Evolutionary conservation across 2,113 vertebrate species (phyloP).

Genomic region (Manacus vitellinus): DNA sequence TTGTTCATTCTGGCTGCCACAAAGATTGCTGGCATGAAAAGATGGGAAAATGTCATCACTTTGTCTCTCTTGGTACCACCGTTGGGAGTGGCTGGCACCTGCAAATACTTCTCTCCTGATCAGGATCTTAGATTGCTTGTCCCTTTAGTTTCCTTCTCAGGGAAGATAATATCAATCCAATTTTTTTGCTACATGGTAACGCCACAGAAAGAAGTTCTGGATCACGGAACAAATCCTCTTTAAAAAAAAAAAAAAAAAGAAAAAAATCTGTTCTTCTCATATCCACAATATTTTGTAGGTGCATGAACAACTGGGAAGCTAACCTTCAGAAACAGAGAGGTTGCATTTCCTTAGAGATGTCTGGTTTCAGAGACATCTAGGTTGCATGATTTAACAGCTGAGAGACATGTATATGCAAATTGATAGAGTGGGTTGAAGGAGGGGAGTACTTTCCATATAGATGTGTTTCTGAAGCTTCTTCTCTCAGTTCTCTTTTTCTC

Average conservation of each 20-base stretch:
- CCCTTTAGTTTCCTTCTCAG: not conserved
- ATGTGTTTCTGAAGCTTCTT: constrained; percentile 14
- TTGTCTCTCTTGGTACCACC: not conserved
- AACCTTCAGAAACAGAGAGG: not conserved
- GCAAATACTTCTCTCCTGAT: not conserved
- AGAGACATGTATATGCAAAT: not conserved
- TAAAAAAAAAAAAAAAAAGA: not conserved
- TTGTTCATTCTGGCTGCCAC: not conserved
- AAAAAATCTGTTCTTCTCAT: not conserved
- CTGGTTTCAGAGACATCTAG: not conserved
- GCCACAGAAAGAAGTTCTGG: not conserved
- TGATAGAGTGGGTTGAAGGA: not conserved
- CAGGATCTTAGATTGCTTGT: not conserved
- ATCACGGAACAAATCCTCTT: not conserved
- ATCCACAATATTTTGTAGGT: not conserved
- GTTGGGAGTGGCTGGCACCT: not conserved
- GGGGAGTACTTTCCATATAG: not conserved
- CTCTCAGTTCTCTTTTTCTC: not conserved
- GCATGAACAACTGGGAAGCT: not conserved
- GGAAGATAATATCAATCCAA: not conserved
- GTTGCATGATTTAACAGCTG: not conserved
- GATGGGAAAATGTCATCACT: not conserved
- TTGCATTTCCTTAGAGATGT: not conserved
- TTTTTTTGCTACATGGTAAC: not conserved
- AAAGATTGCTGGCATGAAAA: not conserved